Conservation (phyloP, 2,888 invertebrate species). For the Caenorhabditis becei region DNA sequence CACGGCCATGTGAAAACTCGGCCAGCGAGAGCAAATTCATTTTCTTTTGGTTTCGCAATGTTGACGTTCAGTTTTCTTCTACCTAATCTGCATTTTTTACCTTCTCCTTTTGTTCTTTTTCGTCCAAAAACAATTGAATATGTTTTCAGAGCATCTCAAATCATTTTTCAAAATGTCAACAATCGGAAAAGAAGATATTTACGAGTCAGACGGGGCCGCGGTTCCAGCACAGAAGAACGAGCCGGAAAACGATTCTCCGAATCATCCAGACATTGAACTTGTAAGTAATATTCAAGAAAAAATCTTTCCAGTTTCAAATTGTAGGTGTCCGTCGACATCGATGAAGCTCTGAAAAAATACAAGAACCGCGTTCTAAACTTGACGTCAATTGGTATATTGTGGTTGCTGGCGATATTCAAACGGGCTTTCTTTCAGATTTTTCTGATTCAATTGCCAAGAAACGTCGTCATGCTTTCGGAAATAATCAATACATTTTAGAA, state of each 20-base stretch:
- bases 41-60: conserved; percentile 42
- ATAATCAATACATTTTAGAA: conserved; percentile 75
- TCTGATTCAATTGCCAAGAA: conserved; percentile 76
- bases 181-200: conserved; percentile 81
- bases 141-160: background rate
- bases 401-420: background rate
- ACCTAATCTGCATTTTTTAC: background rate
- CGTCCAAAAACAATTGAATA: background rate
- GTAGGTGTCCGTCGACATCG: conserved; percentile 76
- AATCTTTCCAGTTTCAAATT: background rate
- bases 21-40: conserved; percentile 3
- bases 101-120: background rate
- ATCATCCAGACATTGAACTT: conserved; percentile 74
- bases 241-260: conserved; percentile 61
- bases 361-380: conserved; percentile 72
- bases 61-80: background rate
- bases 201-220: conserved; percentile 74
- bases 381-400: conserved; percentile 70
- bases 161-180: conserved; percentile 66
- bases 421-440: conserved; percentile 68
- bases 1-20: conserved; percentile 11
- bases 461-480: conserved; percentile 73
- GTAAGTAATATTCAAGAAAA: conserved; percentile 29
- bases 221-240: conserved; percentile 53
- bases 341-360: conserved; percentile 75